Evolutionary conservation across 2,797 vertebrate genomes (phyloP).

Genomic region (Halcyon chelicuti): DNA sequence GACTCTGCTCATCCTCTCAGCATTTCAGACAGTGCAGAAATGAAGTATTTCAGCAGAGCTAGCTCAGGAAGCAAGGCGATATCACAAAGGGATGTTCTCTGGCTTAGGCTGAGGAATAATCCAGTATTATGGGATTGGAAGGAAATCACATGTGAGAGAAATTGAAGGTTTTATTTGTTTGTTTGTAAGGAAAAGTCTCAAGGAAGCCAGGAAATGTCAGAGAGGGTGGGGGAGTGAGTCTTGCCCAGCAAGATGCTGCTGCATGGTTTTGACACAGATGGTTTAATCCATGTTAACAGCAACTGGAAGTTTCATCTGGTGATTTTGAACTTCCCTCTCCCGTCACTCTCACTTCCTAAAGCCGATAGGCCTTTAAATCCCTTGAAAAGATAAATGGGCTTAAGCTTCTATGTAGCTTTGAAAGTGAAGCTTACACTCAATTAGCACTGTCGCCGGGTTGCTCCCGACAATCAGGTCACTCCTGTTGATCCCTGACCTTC

Average conservation of each 20-base stretch:
- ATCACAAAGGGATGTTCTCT: conserved; percentile 1
- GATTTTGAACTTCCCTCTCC: conserved; percentile 5
- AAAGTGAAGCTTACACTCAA: conserved; percentile 34
- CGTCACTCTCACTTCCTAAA: conserved; percentile 29
- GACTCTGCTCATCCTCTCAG: not conserved
- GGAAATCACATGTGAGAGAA: conserved; percentile 2
- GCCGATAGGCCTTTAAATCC: conserved; percentile 17
- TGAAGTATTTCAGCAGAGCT: not conserved
- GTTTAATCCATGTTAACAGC: not conserved
- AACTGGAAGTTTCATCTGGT: not conserved
- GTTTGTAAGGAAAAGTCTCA: not conserved
- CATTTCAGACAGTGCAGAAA: not conserved
- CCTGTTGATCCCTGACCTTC: not conserved
- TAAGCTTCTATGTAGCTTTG: conserved; percentile 34
- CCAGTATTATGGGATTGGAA: not conserved
- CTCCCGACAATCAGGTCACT: not conserved
- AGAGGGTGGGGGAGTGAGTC: not conserved
- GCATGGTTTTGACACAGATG: not conserved
- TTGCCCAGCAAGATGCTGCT: not conserved
- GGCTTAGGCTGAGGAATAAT: not conserved
- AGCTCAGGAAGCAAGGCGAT: not conserved
- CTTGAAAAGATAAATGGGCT: conserved; percentile 37
- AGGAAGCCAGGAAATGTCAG: not conserved
- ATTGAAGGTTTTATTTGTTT: not conserved
- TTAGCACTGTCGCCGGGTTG: not conserved